phyloP scores from a whole-genome alignment of 2,888 invertebrate genomes.

The Portevinia maculata region DNA sequence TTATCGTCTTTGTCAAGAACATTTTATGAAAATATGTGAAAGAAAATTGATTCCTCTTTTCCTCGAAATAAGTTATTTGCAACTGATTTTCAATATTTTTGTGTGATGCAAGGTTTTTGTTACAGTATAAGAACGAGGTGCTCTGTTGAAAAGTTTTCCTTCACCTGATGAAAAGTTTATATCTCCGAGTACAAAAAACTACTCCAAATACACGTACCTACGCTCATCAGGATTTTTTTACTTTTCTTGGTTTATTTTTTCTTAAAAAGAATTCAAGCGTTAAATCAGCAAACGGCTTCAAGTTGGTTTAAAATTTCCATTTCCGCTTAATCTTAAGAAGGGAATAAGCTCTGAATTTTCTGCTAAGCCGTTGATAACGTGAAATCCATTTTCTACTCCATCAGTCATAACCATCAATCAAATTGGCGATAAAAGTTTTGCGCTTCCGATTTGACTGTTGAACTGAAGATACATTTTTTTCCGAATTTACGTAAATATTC shows the following conservation, averaged over 20 bases:
- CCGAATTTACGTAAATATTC: conserved; percentile 17
- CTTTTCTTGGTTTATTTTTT: not conserved
- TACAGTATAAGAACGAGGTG: too few relatives aligned
- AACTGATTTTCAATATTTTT: conserved; percentile 6
- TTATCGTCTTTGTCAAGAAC: not conserved
- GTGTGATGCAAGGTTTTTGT: conserved; percentile 6
- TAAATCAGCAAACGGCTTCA: conserved; percentile 28
- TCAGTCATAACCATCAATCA: conserved; percentile 56
- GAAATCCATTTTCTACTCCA: conserved; percentile 59
- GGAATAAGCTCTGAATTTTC: conserved; percentile 1
- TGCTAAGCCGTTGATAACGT: conserved; percentile 35
- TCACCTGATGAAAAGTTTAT: conserved; percentile 36
- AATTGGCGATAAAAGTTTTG: conserved; percentile 25
- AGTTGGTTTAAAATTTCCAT: conserved; percentile 28
- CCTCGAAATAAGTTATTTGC: not conserved
- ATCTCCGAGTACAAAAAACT: conserved; percentile 12
- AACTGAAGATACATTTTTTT: not conserved
- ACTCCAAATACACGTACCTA: not conserved
- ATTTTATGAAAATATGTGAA: conserved; percentile 9
- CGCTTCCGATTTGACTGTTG: conserved; percentile 3
- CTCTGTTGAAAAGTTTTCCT: not conserved
- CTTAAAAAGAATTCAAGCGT: conserved; percentile 16
- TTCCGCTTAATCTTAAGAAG: not conserved
- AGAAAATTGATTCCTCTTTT: conserved; percentile 2
- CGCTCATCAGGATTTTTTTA: not conserved